A percentile compares a stretch with the other conserved stretches of the same genome.
These are phyloP conservation scores for Lasiommata megera DNA, from an alignment of 2,888 invertebrate genomes.

Conservation along the genomic window DNA sequence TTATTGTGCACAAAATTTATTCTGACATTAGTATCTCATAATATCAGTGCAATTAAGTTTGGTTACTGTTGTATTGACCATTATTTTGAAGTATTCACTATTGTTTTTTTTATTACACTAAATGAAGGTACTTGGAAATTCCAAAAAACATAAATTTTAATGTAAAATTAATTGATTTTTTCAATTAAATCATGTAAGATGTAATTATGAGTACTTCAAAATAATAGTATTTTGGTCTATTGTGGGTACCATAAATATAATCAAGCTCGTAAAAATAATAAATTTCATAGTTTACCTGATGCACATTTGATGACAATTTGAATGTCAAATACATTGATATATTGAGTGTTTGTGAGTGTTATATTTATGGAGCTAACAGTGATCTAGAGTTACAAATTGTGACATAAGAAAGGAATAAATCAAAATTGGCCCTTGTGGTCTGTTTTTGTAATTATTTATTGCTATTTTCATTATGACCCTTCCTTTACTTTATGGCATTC, in stretches of 20 bases:
- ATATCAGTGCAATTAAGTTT: conserved; percentile 20
- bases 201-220: conserved; percentile 23
- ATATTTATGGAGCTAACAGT: conserved; percentile 52
- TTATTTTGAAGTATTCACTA: conserved; percentile 8
- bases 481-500: too few species aligned
- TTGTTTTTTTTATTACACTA: conserved; percentile 5
- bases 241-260: conserved; percentile 29
- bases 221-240: conserved; percentile 21
- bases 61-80: conserved; percentile 8
- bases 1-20: conserved; percentile 57
- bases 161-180: conserved; percentile 17
- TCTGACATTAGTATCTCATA: not conserved
- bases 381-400: conserved; percentile 41
- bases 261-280: too few species aligned
- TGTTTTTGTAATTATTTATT: conserved; percentile 48
- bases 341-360: conserved; percentile 40
- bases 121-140: not conserved
- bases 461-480: conserved; percentile 13
- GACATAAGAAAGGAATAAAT: conserved; percentile 66
- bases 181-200: conserved; percentile 5
- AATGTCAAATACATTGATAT: conserved; percentile 35
- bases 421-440: conserved; percentile 68
- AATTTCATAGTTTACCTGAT: conserved; percentile 2
- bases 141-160: conserved; percentile 11
- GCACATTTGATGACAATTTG: conserved; percentile 18